Base-by-base conservation (phyloP, 2,888 invertebrate genomes). In the Hirtodrosophila trivittata region DNA sequence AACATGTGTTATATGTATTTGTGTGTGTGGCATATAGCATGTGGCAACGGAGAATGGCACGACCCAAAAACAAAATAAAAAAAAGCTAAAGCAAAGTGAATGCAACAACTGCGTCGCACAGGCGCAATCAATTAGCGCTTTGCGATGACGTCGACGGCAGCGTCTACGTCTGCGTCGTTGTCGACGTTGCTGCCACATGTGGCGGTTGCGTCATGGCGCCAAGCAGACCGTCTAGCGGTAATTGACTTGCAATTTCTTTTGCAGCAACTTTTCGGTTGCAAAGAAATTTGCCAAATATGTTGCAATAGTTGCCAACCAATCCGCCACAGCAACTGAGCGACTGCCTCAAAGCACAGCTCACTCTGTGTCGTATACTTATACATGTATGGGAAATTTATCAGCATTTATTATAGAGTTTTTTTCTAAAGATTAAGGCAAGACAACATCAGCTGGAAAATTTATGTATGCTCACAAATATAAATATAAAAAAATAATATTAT, bases 191-290 rank as follows among this genome's bases (percentile, higher is more conserved):
- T 77, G 82, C 71, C 85, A 81, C 81, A 86, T 82, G 77, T 71
- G 84, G 71, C 77, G 49, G 59, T 81, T 81, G 81, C 80, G 82
- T 81, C 81, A 81, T 69, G 75, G 86, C 84, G 86, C 80, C 80
- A 85, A 81, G 73, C 73, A 70, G 73, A 76, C 80, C 84, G 86
- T 70, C 80, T 86, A 80, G 55, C 66, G 55, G 71, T 86, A 85
- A 87, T 87, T 83, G 82, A 77, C 78, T 85, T 78, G 82, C 87
- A 86, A 83, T 83, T 87, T 86, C 82, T 86, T 77, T 84, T 81
- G 74, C 74, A 66, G 66, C 86, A 67, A 69, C 69, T 64, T 85
- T 83, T 86, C 60, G 68, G 86, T 69, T 85, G 66, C 80, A 83
- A 83, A 83, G 80, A 80, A 86, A 80, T 83, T 83, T 70, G 62